phyloP scores from a whole-genome alignment of 2,797 vertebrate genomes.

The Gallinago stenura region DNA sequence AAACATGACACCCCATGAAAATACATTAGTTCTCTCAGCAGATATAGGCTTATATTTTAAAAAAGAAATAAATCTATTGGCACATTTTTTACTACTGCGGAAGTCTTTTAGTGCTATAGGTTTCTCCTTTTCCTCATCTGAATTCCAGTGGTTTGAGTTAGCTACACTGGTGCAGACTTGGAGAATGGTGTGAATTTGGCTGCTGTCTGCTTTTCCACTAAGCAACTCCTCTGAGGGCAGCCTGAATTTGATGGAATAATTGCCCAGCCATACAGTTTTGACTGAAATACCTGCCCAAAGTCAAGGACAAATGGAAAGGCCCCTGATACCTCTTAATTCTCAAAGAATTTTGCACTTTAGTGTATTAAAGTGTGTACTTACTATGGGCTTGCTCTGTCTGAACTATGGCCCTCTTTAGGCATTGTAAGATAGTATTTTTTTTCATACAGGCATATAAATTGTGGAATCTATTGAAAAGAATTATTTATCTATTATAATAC shows the following conservation, averaged over 20 bases:
- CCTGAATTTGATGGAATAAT: background rate
- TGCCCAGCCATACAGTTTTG: background rate
- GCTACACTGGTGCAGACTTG: background rate
- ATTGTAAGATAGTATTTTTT: background rate
- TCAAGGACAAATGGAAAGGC: background rate
- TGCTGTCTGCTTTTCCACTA: background rate
- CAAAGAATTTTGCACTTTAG: background rate
- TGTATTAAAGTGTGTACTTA: background rate
- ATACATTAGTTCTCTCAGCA: background rate
- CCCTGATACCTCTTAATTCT: background rate
- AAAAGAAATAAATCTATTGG: background rate
- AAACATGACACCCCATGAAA: background rate
- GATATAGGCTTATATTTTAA: background rate
- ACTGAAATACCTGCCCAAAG: background rate
- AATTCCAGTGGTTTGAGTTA: conserved; percentile 7
- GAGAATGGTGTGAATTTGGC: background rate
- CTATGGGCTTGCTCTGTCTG: background rate
- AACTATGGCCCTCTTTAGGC: background rate
- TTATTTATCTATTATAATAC: background rate
- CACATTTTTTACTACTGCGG: background rate
- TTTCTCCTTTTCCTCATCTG: background rate
- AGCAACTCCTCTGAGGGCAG: background rate
- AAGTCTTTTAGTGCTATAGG: background rate
- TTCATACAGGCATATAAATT: background rate
- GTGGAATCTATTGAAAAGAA: background rate